Percentiles rank a stretch among this genome's conserved stretches.
These are phyloP conservation scores for Sinhomidia bicolor DNA, from an alignment of 2,888 invertebrate genomes.

Conservation along the genomic window DNA sequence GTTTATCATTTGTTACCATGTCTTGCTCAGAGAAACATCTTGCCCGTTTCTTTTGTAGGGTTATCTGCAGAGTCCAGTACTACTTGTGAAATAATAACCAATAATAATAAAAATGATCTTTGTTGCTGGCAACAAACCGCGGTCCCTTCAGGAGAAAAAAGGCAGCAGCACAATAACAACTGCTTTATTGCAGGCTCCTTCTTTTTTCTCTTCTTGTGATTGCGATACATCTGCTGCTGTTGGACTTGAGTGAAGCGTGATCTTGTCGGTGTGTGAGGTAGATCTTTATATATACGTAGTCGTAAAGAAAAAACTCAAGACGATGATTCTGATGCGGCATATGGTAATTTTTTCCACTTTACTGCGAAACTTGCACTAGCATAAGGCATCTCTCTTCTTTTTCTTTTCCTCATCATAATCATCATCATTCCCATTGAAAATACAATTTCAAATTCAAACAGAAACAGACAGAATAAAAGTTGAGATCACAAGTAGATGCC, in stretches of 20 bases:
- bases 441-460: background rate
- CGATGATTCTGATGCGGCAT: constrained; percentile 6
- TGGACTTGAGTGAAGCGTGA: background rate
- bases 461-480: background rate
- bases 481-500: background rate
- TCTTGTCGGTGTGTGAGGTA: background rate
- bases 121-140: constrained; percentile 39
- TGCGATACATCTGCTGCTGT: constrained; percentile 50
- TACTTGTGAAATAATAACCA: constrained; percentile 12
- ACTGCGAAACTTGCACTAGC: constrained; percentile 42
- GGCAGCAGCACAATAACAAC: constrained; percentile 40
- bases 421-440: too few relatives aligned
- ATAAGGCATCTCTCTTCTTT: background rate
- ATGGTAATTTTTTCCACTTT: constrained; percentile 38
- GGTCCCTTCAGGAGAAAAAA: constrained; percentile 29
- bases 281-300: background rate
- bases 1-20: background rate
- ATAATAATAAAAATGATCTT: constrained; percentile 42
- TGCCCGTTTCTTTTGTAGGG: background rate
- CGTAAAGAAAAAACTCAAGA: constrained; percentile 14
- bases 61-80: background rate
- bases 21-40: background rate
- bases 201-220: background rate
- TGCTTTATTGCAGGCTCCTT: constrained; percentile 25
- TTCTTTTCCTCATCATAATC: background rate